These are phyloP conservation scores for Hiodon tergisus DNA, from an alignment of 2,113 vertebrate species.

Conservation along the genomic window DNA sequence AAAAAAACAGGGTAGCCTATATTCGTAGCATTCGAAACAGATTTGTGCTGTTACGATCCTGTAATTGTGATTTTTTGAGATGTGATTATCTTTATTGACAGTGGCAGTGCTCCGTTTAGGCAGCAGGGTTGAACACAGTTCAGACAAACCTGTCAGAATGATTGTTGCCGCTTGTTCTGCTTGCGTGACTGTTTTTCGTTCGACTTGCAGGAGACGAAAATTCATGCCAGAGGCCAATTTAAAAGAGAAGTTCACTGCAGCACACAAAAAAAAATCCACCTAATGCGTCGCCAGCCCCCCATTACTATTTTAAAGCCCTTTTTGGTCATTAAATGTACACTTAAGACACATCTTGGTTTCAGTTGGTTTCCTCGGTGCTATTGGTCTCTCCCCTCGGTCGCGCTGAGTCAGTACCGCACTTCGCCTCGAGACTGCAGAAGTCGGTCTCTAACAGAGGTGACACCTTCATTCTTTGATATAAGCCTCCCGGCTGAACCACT, in stretches of 20 bases:
- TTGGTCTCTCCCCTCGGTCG: too few relatives aligned
- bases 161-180: background rate
- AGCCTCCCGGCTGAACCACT: too few relatives aligned
- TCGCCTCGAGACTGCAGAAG: too few relatives aligned
- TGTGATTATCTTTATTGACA: conserved; percentile 17
- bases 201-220: background rate
- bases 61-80: conserved; percentile 2
- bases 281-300: too few relatives aligned
- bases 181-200: background rate
- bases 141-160: conserved; percentile 1
- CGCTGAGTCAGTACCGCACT: too few relatives aligned
- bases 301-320: too few relatives aligned
- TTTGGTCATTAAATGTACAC: too few relatives aligned
- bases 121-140: background rate
- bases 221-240: background rate
- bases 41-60: background rate
- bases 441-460: too few relatives aligned
- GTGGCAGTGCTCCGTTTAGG: conserved; percentile 9
- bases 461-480: too few relatives aligned
- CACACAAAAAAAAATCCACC: too few relatives aligned
- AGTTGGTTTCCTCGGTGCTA: background rate
- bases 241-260: background rate
- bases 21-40: background rate
- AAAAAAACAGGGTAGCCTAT: background rate
- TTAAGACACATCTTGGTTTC: too few relatives aligned